phyloP scores from a whole-genome alignment of 2,797 vertebrate species.

The Threskiornis aethiopicus region DNA sequence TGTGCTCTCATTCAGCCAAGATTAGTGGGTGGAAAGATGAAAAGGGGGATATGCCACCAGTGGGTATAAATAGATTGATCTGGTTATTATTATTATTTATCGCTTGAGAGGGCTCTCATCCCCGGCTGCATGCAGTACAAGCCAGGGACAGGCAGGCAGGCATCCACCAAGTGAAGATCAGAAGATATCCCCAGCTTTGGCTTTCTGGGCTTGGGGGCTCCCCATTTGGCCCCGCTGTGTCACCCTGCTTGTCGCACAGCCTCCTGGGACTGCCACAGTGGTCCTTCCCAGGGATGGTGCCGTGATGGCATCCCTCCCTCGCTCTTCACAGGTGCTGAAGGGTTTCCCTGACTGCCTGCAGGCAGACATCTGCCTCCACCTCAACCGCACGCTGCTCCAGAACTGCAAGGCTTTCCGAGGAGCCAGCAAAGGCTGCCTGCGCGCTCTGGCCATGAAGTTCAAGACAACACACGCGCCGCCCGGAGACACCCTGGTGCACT shows the following conservation, averaged over 20 bases:
- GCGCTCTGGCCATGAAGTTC: conserved; percentile 94
- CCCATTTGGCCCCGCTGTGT: rapidly evolving
- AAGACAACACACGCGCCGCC: conserved; percentile 94
- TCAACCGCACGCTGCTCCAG: conserved; percentile 92
- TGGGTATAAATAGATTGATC: neutral
- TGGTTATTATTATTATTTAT: neutral
- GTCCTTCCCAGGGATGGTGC: neutral
- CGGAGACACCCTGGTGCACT: conserved; percentile 95
- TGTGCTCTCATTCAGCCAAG: neutral
- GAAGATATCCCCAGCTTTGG: neutral
- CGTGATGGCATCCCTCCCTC: neutral
- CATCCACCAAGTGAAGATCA: neutral
- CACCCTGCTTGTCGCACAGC: rapidly evolving
- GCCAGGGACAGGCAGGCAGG: neutral
- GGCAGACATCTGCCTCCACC: conserved; percentile 96
- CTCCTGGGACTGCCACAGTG: rapidly evolving
- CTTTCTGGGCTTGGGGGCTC: rapidly evolving
- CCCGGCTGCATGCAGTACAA: neutral
- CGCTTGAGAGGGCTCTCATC: neutral
- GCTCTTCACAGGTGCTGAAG: conserved; percentile 86
- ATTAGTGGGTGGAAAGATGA: neutral
- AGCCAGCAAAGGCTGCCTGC: conserved; percentile 94
- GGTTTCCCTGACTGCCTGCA: conserved; percentile 98
- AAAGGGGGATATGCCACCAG: neutral
- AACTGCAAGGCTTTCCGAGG: conserved; percentile 93